Conservation (phyloP, 53 echinoderm and acorn worm genomes). For the Arbacia lixula region DNA sequence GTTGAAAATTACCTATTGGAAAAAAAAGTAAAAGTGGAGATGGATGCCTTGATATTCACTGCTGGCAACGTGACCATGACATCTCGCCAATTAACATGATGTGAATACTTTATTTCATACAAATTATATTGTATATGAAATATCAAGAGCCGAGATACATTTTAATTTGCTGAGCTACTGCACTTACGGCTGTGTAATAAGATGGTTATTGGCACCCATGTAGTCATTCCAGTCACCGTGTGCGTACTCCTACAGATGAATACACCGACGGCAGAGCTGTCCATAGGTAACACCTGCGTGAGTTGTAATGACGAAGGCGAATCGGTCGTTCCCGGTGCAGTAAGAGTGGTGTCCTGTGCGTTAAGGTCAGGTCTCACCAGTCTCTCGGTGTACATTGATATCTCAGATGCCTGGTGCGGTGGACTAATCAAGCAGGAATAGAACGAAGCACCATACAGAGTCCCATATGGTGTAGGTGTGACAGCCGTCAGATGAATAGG, state of each 20-base stretch:
- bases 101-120: too few species aligned
- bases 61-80: too few species aligned
- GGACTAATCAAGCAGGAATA: not conserved
- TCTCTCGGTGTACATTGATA: not conserved
- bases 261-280: not conserved
- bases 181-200: not conserved
- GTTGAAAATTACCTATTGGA: conserved; percentile 5
- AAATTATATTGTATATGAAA: too few species aligned
- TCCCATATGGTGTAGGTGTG: not conserved
- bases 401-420: not conserved
- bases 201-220: not conserved
- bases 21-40: not conserved
- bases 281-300: not conserved
- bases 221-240: not conserved
- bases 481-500: not conserved
- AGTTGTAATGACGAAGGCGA: not conserved
- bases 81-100: too few species aligned
- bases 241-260: not conserved
- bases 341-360: not conserved
- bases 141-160: too few species aligned
- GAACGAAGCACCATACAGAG: not conserved
- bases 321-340: not conserved
- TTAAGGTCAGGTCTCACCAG: not conserved
- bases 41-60: not conserved
- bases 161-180: too few species aligned